These are phyloP conservation scores for Aurelia coerulea DNA, from an alignment of 30 jellyfish, hydroid and myxozoan species.

Conservation along the genomic window DNA sequence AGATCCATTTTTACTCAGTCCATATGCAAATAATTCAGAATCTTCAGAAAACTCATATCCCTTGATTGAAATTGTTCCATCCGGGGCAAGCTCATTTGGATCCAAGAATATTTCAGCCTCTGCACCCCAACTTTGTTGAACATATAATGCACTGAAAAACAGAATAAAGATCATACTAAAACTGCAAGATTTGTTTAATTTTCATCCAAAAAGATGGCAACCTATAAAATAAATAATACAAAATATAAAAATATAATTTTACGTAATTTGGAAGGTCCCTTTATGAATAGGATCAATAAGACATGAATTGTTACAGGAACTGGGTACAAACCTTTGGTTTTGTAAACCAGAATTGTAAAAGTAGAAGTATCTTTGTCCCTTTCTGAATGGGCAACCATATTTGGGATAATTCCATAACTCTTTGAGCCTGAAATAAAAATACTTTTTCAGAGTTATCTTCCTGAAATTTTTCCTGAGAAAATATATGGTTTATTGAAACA, in stretches of 20 bases:
- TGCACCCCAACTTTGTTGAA: constrained; percentile 64
- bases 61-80: constrained; percentile 72
- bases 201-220: too few relatives aligned
- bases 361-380: constrained; percentile 77
- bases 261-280: not conserved
- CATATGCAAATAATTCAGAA: constrained; percentile 78
- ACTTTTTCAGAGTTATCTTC: too few relatives aligned
- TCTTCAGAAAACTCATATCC: constrained; percentile 74
- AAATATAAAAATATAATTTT: not conserved
- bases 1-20: constrained; percentile 86
- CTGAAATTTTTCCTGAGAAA: too few relatives aligned
- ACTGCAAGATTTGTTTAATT: too few relatives aligned
- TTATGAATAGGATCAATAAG: not conserved
- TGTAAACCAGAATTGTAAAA: constrained; percentile 88
- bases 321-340: constrained; percentile 72
- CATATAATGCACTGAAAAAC: constrained; percentile 69
- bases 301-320: not conserved
- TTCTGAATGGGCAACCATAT: constrained; percentile 80
- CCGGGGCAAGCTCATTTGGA: constrained; percentile 76
- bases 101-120: constrained; percentile 81
- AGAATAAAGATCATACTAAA: not conserved
- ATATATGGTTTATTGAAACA: too few relatives aligned
- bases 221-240: not conserved
- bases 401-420: constrained; percentile 83
- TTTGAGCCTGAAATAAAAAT: constrained; percentile 31